Evolutionary conservation across 2,888 invertebrate species (phyloP), one percentile per base, ranked within the genome.

Genomic region (Drosophila longiperda): DNA sequence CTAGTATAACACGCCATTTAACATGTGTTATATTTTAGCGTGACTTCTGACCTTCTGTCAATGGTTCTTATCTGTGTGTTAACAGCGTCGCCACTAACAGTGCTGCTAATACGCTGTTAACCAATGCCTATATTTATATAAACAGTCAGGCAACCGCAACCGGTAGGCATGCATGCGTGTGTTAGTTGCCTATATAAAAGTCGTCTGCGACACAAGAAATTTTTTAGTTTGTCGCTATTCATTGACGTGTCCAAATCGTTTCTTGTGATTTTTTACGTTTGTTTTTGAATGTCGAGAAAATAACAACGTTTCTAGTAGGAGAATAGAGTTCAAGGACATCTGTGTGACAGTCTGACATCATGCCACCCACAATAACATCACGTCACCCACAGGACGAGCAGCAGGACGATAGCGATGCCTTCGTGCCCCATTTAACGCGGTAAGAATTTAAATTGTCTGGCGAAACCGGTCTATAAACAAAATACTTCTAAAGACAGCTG

Each of bases 341-440:
- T 2, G 12, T 49, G n/a, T 38, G n/a, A 58, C 15, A 62, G 48
- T 67, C 55, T 84, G 74, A 73, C 65, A 87, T 85, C 81, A 92
- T 92, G 92, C 89, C 93, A 60, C 93, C 92, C 34, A 90, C 90
- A 50, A 89, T 87, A 34, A 92, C 92, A 70, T 49, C 67, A 70
- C 61, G 29, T 52, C 55, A 80, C 42, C 62, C 55, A 11, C 78
- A 89, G 65, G 82, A 82, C 20, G 81, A 82, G 4, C 84, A 75
- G 23, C 69, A 78, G 11, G 89, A 90, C 6, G 90, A 88, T 50
- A 32, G 40, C 0, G 85, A 86, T 66, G 72, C 80, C 9, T 69
- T 84, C 64, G 86, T 92, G 48, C 85, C 71, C 34, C 82, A 78
- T 54, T 72, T 84, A 42, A 91, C 91, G 59, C 91, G 92, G 91